These are phyloP conservation scores for Calvadosia cruxmelitensis DNA, from an alignment of 30 jellyfish, hydroid and myxozoan genomes.

Conservation along the genomic window DNA sequence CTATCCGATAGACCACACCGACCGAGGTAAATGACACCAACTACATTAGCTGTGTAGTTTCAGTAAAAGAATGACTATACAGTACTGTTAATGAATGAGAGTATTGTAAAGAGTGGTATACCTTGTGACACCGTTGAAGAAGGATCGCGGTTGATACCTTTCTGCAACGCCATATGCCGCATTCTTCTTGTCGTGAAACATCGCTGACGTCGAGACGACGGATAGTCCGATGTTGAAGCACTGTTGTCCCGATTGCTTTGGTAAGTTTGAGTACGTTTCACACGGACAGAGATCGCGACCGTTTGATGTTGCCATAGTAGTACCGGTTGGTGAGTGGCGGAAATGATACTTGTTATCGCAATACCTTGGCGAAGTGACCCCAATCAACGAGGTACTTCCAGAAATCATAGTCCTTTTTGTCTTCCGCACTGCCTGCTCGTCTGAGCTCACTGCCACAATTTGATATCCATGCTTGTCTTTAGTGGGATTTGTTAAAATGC, in stretches of 20 bases:
- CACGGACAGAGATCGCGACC: constrained; percentile 19
- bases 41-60: too few species aligned
- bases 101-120: neutral
- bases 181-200: constrained; percentile 45
- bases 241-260: constrained; percentile 18
- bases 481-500: too few species aligned
- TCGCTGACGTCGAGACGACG: constrained; percentile 67
- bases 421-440: neutral
- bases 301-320: neutral
- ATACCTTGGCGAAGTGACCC: neutral
- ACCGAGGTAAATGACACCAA: neutral
- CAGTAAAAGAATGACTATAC: neutral
- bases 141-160: constrained; percentile 5
- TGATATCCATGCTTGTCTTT: too few species aligned
- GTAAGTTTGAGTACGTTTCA: constrained; percentile 23
- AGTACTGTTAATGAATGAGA: neutral
- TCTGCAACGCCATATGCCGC: neutral
- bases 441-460: neutral
- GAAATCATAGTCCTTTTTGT: neutral
- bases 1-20: too few species aligned
- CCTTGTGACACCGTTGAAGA: constrained; percentile 23
- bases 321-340: neutral
- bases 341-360: neutral
- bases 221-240: constrained; percentile 36
- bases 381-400: neutral